Evolutionary conservation across 2,888 invertebrate species (phyloP).

Genomic region (Liopterus haemorrhoidalis): DNA sequence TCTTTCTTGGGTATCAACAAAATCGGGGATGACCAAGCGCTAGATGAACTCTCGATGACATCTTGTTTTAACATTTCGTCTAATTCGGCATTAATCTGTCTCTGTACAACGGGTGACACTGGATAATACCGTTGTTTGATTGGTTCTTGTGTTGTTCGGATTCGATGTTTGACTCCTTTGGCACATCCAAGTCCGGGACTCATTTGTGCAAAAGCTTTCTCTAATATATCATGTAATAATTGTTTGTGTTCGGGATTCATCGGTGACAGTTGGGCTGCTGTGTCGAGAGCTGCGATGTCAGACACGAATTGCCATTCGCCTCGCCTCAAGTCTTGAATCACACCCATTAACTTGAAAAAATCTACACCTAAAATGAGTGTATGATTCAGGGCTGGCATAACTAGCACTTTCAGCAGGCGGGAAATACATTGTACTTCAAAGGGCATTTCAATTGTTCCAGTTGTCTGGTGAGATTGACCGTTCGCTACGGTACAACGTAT

Average conservation of each 20-base stretch:
- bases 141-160: conserved; percentile 12
- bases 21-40: conserved; percentile 15
- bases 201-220: no score
- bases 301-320: conserved; percentile 12
- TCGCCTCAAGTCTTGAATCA: no score
- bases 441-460: conserved; percentile 18
- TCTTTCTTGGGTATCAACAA: conserved; percentile 13
- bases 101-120: conserved; percentile 13
- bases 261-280: no score
- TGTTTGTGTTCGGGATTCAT: conserved; percentile 6
- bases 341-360: conserved; percentile 22
- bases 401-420: conserved; percentile 20
- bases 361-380: conserved; percentile 24
- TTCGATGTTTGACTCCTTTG: conserved; percentile 16
- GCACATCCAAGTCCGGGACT: conserved; percentile 24
- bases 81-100: conserved; percentile 11
- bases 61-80: conserved; percentile 9
- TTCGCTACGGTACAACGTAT: conserved; percentile 25
- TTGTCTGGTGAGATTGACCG: conserved; percentile 14
- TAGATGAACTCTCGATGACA: conserved; percentile 10
- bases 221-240: conserved; percentile 3
- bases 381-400: conserved; percentile 22
- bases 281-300: no score
- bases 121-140: conserved; percentile 23
- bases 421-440: conserved; percentile 13